A percentile compares a stretch with the other conserved stretches of the same genome.
These are phyloP conservation scores for Toxostoma redivivum DNA, from an alignment of 2,113 vertebrate genomes.

Conservation along the genomic window DNA sequence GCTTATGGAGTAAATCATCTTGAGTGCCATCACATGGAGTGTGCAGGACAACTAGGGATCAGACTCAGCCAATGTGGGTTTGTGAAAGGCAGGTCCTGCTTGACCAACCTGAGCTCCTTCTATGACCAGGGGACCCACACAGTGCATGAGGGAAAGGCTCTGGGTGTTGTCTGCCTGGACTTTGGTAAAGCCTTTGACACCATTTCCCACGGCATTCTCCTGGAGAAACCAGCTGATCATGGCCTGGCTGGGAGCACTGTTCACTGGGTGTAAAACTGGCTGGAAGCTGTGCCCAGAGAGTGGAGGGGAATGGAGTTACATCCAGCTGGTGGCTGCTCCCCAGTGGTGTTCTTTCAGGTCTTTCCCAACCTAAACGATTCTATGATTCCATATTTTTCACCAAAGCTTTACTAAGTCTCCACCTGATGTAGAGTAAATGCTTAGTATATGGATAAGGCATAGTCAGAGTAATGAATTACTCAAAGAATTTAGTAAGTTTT, in stretches of 20 bases:
- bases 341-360: background rate
- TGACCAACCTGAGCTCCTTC: background rate
- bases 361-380: background rate
- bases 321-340: background rate
- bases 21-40: background rate
- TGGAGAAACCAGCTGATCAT: background rate
- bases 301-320: background rate
- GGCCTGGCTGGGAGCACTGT: background rate
- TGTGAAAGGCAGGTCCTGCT: background rate
- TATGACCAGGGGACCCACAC: accelerated
- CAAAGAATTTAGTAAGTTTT: background rate
- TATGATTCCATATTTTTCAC: background rate
- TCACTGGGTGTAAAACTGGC: background rate
- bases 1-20: background rate
- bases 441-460: background rate
- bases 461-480: background rate
- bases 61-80: background rate
- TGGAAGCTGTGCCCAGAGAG: background rate
- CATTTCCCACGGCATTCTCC: background rate
- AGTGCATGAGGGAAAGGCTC: background rate
- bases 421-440: background rate
- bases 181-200: background rate
- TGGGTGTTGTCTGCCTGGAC: background rate
- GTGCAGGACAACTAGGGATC: background rate
- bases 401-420: background rate